Base-by-base conservation (phyloP, 2,797 vertebrate genomes). In the Sylvia borin region DNA sequence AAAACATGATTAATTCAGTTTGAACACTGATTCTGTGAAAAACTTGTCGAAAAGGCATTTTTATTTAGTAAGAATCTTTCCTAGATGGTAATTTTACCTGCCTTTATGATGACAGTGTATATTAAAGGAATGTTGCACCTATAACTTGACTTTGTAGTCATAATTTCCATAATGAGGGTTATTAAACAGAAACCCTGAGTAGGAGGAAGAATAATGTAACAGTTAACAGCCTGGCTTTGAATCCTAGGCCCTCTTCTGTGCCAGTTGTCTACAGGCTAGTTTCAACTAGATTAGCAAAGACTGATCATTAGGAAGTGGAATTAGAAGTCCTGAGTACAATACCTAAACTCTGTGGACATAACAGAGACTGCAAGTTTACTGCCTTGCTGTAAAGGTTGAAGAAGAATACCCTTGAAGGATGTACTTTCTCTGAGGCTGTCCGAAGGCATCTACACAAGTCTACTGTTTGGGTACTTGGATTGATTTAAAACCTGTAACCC, bases 131-230 rank as follows among this genome's bases (percentile, higher is more conserved):
- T 16, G 7, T 26, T 6, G 2, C 14, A 72, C 9, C 38, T 65
- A 50, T 34, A 78, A 54, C 24, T 29, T 62, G 27, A 66, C 48
- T 75, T 84, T 51, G 24, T 67, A 61, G 16, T 73, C 27, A 36
- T 36, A 8, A 36, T 53, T 90, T 76, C 2, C 12, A 54, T 22
- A 65, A 80, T 42, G 13, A 65, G 3, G 3, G 54, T 83, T 57
- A 43, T 45, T 7, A 68, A 72, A 55, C 2, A 65, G 75, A 81
- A 42, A 1, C 0, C 3, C 2, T 7, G 25, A 67, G 8, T 4
- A 60, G 26, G 4, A 31, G 12, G 22, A 88, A 68, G 26, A 68
- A 5, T 7, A 58, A 26, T 43, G 24, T 15, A 17, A 26, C 4
- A 72, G 36, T n/a, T 32, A 45, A 29, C 4, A 53, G 3, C 2